These are phyloP conservation scores for Phengaris alcon DNA, from an alignment of 2,888 invertebrate species.

Conservation along the genomic window DNA sequence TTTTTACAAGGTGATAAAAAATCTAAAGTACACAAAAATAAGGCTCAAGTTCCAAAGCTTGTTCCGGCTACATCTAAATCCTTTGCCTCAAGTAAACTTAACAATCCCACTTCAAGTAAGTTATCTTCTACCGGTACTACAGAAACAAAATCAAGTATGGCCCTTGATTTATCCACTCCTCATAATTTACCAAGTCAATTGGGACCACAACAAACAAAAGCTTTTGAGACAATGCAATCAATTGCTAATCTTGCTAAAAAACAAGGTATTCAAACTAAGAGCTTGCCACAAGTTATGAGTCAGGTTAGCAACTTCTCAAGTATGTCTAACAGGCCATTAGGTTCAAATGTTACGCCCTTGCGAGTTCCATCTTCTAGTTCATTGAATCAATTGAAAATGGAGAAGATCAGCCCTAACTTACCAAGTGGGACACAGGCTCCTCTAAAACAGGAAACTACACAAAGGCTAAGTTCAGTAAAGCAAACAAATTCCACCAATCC, in stretches of 20 bases:
- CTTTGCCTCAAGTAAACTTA: constrained; percentile 60
- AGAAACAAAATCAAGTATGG: constrained; percentile 63
- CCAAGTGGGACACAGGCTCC: constrained; percentile 39
- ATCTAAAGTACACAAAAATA: constrained; percentile 65
- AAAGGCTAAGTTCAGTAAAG: constrained; percentile 55
- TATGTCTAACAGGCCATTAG: constrained; percentile 53
- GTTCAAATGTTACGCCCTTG: constrained; percentile 51
- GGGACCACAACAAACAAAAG: constrained; percentile 67
- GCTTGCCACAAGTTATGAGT: constrained; percentile 51
- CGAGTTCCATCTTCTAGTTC: constrained; percentile 59
- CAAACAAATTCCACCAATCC: constrained; percentile 48
- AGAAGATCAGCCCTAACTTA: constrained; percentile 52
- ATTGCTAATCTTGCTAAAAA: constrained; percentile 75
- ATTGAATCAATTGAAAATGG: constrained; percentile 59
- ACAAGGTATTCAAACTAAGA: constrained; percentile 64
- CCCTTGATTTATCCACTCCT: constrained; percentile 72
- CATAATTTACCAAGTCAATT: constrained; percentile 66
- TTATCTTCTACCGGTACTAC: constrained; percentile 44
- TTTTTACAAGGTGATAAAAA: constrained; percentile 69
- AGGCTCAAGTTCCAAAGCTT: constrained; percentile 71
- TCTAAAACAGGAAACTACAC: constrained; percentile 52
- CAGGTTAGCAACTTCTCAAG: constrained; percentile 58
- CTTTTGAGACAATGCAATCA: constrained; percentile 75
- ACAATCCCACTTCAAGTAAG: constrained; percentile 52
- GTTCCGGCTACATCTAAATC: constrained; percentile 68